Evolutionary conservation across 2,113 vertebrate species (phyloP), one percentile per base, ranked within the genome.

Genomic region (Bos indicus): DNA sequence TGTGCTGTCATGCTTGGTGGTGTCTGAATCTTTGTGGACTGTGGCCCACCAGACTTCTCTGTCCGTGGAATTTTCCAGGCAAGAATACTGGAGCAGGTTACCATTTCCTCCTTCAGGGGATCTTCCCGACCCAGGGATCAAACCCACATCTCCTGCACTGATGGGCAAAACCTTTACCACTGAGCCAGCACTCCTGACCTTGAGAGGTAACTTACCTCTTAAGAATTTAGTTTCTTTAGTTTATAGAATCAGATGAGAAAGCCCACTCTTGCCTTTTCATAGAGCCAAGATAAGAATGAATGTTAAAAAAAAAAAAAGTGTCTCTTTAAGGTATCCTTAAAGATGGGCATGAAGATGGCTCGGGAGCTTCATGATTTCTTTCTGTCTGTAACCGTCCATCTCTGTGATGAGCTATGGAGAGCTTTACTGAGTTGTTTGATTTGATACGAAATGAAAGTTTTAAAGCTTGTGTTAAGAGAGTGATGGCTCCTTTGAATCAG

Each of bases 51-150:
- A 71, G 67, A 40, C 10, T 71, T 71, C n/a, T 71, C 67, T 40
- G 10, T 40, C 67, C 67, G 6, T 74, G 21, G n/a, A 74, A 25
- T 74, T 74, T 74, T 40, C 19, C 67, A 25, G n/a, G n/a, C 67
- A 74, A 23, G 36, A 40, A 40, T 74, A 74, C 21, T 74, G 67
- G 36, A 74, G 67, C 10, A 13, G 67, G 19, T 74, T 74, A 36
- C 67, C 67, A 71, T 71, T 71, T 71, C n/a, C n/a, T 71, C 5
- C 67, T 74, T 40, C 36, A 13, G n/a, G 21, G 67, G 5, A 74
- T 74, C 67, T 40, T 71, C n/a, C n/a, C 1, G 1, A 40, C n/a
- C 19, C n/a, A 40, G n/a, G 67, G 10, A 23, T 40, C 0, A 0
- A 71, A 71, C 10, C 67, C 21, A 71, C 10, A 40, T 40, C n/a